A percentile compares a stretch with the other conserved stretches of the same genome.
phyloP scores from a whole-genome alignment of 2,888 invertebrate genomes.

The Rhamphomyia laevipes region DNA sequence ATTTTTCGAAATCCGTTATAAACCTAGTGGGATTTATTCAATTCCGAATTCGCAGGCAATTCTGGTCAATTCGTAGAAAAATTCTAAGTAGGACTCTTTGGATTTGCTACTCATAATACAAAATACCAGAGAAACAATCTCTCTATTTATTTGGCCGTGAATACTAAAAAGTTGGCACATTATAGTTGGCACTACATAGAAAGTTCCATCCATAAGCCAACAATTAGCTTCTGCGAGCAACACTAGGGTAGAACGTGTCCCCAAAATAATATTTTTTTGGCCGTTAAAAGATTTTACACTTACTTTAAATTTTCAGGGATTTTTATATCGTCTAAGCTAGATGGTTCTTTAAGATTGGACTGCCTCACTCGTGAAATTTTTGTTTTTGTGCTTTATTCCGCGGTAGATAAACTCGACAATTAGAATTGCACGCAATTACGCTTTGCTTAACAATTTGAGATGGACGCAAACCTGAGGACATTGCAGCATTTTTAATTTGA shows the following conservation, averaged over 20 bases:
- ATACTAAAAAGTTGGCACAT: constrained; percentile 4
- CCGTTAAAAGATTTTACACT: constrained; percentile 3
- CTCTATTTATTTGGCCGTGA: constrained; percentile 4
- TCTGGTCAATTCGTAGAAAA: constrained; percentile 1
- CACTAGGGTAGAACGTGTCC: constrained; percentile 4
- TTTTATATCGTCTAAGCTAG: constrained; percentile 1
- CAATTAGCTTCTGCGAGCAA: constrained; percentile 5
- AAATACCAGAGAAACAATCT: constrained; percentile 4
- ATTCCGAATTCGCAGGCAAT: neutral
- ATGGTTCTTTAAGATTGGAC: neutral
- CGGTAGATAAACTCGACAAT: no score
- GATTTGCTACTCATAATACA: constrained; percentile 5
- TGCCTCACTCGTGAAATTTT: no score
- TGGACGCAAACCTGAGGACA: no score
- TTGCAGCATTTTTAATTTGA: no score
- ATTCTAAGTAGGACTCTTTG: constrained; percentile 1
- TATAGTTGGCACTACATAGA: constrained; percentile 7
- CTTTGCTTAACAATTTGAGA: no score
- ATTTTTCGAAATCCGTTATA: neutral
- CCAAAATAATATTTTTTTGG: constrained; percentile 6
- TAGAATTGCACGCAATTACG: no score
- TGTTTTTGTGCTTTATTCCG: no score
- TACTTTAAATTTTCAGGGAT: constrained; percentile 2
- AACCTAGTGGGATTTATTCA: neutral
- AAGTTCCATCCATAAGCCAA: constrained; percentile 6